phyloP scores from a whole-genome alignment of 2,113 vertebrate genomes.

The Rynchops niger region DNA sequence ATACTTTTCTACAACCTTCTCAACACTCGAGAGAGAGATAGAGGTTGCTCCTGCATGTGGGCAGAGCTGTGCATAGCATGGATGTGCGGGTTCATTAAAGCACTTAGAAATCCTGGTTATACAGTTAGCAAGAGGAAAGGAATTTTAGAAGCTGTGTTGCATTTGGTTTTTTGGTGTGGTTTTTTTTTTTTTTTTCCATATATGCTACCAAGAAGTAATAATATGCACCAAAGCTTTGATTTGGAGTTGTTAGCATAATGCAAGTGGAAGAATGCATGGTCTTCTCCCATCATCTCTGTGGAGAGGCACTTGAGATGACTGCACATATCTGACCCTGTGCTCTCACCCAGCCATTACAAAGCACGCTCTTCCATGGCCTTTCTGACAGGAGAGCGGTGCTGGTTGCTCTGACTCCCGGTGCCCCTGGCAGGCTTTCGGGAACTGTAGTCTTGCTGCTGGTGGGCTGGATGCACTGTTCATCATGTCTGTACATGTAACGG shows the following conservation, averaged over 20 bases:
- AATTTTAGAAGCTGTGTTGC: background rate
- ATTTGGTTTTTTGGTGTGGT: background rate
- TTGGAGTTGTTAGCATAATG: background rate
- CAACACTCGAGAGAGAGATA: background rate
- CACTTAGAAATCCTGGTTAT: constrained; percentile 8
- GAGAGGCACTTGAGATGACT: background rate
- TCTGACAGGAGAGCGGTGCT: background rate
- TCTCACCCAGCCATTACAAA: background rate
- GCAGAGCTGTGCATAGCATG: constrained; percentile 26
- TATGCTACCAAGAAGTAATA: background rate
- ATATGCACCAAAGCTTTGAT: background rate
- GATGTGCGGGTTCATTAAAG: constrained; percentile 11
- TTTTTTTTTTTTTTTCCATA: too few species aligned
- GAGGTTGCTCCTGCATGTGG: constrained; percentile 31
- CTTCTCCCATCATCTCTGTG: background rate
- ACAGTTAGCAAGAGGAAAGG: background rate
- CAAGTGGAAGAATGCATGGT: background rate
- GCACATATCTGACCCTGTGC: background rate
- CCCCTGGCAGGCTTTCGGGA: constrained; percentile 5
- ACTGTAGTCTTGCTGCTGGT: background rate
- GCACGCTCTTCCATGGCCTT: background rate
- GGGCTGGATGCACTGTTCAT: background rate
- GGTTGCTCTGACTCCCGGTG: background rate
- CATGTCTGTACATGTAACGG: background rate
- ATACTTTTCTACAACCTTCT: background rate